These are phyloP conservation scores for Malurus splendens DNA, from an alignment of 2,797 vertebrate species.

Conservation along the genomic window DNA sequence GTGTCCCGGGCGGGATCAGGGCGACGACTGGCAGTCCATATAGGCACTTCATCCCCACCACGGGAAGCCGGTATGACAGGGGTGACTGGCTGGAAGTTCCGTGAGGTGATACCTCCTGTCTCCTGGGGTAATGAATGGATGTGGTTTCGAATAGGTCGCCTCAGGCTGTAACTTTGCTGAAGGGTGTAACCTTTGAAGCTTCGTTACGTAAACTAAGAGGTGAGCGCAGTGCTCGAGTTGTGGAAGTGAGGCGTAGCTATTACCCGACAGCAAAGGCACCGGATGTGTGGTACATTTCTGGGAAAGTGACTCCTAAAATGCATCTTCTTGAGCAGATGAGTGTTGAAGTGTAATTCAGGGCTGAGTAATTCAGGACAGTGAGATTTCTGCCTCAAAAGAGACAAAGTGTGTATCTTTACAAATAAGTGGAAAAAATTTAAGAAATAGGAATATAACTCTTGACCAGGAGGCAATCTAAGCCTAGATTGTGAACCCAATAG, in stretches of 20 bases:
- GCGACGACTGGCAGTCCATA: background rate
- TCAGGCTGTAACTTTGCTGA: background rate
- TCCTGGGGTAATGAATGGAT: background rate
- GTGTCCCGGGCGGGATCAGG: background rate
- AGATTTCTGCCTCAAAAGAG: background rate
- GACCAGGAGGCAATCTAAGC: background rate
- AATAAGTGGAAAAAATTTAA: accelerated
- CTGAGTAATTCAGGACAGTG: background rate
- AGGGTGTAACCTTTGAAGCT: background rate
- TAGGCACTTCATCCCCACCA: accelerated
- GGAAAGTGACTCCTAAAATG: background rate
- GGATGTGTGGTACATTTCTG: accelerated
- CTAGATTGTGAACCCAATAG: background rate
- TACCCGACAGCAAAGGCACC: accelerated
- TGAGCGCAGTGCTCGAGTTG: accelerated
- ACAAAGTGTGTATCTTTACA: background rate
- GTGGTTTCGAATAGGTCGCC: background rate
- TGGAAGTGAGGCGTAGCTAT: background rate
- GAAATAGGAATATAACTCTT: background rate
- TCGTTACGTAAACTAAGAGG: background rate
- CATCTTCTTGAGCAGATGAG: background rate
- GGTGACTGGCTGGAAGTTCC: background rate
- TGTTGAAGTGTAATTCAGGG: background rate
- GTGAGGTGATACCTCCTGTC: accelerated
- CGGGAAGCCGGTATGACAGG: accelerated